phyloP scores from a whole-genome alignment of 2,888 invertebrate genomes.

The Phania funesta region DNA sequence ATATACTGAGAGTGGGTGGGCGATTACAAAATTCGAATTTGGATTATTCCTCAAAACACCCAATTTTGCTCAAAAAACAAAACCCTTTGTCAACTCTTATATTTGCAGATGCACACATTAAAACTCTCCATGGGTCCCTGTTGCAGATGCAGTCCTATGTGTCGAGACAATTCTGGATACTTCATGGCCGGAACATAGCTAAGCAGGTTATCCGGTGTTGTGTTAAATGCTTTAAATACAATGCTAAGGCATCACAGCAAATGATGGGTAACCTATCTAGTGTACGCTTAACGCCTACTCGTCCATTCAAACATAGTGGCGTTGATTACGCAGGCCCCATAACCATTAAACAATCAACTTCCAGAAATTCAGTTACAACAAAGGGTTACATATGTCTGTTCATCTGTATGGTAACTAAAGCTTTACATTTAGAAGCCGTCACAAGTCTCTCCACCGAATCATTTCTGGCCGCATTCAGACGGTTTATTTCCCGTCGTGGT shows the following conservation, averaged over 20 bases:
- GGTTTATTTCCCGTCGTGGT: conserved; percentile 24
- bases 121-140: neutral
- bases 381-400: conserved; percentile 46
- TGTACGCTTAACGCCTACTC: neutral
- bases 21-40: conserved; percentile 38
- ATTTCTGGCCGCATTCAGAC: conserved; percentile 6
- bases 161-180: conserved; percentile 36
- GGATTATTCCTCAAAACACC: conserved; percentile 28
- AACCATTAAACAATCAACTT: conserved; percentile 29
- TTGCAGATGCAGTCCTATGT: conserved; percentile 45
- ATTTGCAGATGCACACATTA: conserved; percentile 19
- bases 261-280: conserved; percentile 40
- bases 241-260: conserved; percentile 40
- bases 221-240: conserved; percentile 36
- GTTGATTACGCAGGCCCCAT: conserved; percentile 57
- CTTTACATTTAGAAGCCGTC: conserved; percentile 28
- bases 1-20: conserved; percentile 46
- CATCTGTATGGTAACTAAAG: conserved; percentile 25
- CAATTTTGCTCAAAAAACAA: conserved; percentile 37
- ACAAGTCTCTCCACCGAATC: conserved; percentile 17
- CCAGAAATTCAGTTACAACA: conserved; percentile 5
- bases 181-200: conserved; percentile 25
- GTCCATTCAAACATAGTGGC: conserved; percentile 27
- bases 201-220: conserved; percentile 27
- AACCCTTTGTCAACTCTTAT: conserved; percentile 34